Conservation (phyloP, 2,888 invertebrate genomes). For the Spialia ferax region DNA sequence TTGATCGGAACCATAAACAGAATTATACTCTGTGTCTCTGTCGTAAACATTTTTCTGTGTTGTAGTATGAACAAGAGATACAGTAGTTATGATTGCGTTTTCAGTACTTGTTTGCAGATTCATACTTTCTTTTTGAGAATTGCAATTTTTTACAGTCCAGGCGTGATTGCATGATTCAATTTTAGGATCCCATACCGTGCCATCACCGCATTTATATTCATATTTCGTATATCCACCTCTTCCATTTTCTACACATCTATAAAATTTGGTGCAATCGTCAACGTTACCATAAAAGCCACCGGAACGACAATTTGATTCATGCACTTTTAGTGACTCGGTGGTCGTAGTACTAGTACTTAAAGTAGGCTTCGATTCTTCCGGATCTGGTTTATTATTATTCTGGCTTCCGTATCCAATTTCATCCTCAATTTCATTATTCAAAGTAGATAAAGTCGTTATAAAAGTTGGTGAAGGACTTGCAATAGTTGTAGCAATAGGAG, state of each 20-base stretch:
- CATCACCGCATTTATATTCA: constrained; percentile 86
- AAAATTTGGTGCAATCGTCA: constrained; percentile 89
- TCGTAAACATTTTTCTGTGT: constrained; percentile 37
- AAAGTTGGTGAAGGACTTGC: not conserved
- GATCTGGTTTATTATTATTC: constrained; percentile 40
- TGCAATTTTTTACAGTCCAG: constrained; percentile 70
- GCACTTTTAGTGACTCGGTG: constrained; percentile 31
- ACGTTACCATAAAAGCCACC: constrained; percentile 88
- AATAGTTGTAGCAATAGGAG: not conserved
- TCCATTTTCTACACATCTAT: constrained; percentile 87
- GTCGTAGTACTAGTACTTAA: constrained; percentile 25
- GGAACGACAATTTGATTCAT: constrained; percentile 50
- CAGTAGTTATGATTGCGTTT: constrained; percentile 39
- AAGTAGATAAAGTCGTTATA: constrained; percentile 40
- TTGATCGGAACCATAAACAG: constrained; percentile 45
- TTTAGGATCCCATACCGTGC: constrained; percentile 87
- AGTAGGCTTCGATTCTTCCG: constrained; percentile 23
- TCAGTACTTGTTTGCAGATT: constrained; percentile 24
- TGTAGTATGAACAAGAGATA: constrained; percentile 45
- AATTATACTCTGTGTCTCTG: constrained; percentile 45
- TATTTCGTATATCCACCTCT: constrained; percentile 78
- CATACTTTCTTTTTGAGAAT: constrained; percentile 19
- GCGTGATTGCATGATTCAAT: constrained; percentile 87
- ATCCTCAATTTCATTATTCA: constrained; percentile 42
- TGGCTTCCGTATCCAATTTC: constrained; percentile 46